Percentiles rank a stretch among this genome's conserved stretches.
Evolutionary conservation across 2,888 invertebrate species (phyloP).

Genomic region (Drosophila heteroneura): DNA sequence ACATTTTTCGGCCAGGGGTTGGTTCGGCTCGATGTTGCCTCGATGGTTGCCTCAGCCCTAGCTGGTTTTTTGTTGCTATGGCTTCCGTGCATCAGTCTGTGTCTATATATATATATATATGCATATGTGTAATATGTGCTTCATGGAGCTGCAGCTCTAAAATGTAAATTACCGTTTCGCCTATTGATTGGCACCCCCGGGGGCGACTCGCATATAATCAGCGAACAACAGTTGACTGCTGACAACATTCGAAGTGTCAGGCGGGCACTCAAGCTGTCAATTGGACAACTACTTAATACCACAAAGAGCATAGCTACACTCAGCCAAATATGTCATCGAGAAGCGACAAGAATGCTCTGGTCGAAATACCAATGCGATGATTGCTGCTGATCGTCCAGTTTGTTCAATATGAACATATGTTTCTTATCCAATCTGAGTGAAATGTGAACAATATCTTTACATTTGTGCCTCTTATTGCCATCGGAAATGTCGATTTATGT

Average conservation of each 20-base stretch:
- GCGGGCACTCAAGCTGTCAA: constrained; percentile 54
- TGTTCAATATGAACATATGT: neutral
- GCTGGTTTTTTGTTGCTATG: constrained; percentile 38
- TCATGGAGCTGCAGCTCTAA: constrained; percentile 31
- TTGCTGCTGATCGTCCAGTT: neutral
- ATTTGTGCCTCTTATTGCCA: neutral
- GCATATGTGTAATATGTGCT: constrained; percentile 4
- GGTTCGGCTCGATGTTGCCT: neutral
- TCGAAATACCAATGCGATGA: neutral
- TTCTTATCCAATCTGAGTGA: neutral
- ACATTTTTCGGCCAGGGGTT: constrained; percentile 25
- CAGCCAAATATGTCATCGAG: neutral
- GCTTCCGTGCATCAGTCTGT: constrained; percentile 40
- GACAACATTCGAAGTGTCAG: constrained; percentile 22
- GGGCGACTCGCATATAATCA: neutral
- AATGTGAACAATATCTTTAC: neutral
- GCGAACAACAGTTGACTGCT: neutral
- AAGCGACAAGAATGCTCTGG: neutral
- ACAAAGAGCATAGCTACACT: constrained; percentile 2
- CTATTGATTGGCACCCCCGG: constrained; percentile 58
- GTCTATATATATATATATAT: neutral
- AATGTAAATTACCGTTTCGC: constrained; percentile 63
- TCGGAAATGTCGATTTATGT: neutral
- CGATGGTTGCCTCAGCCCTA: constrained; percentile 8
- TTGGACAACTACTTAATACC: constrained; percentile 33